Conservation (phyloP, 2,888 invertebrate genomes). For the Eueremaeus valkanovi region DNA sequence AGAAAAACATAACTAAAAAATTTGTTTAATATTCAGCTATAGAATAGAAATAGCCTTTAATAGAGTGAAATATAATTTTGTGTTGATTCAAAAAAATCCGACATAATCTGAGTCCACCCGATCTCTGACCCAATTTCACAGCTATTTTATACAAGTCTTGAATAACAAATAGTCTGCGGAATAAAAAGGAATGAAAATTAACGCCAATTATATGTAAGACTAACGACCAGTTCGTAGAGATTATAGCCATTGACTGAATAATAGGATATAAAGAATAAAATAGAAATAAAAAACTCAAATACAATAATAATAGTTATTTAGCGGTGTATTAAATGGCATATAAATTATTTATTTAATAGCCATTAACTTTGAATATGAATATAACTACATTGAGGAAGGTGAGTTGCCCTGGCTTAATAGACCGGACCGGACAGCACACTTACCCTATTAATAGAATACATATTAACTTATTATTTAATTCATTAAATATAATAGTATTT, state of each 20-base stretch:
- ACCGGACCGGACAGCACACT: neutral
- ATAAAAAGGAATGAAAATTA: neutral
- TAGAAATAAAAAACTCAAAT: neutral
- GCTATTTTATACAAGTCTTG: slow-evolving; percentile 1
- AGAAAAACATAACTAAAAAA: too few relatives aligned
- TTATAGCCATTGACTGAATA: neutral
- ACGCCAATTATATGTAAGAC: neutral
- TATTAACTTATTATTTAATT: too few relatives aligned
- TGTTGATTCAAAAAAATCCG: too few relatives aligned
- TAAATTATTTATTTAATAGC: neutral
- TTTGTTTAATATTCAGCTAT: too few relatives aligned
- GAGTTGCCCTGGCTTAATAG: too few relatives aligned
- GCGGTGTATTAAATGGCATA: neutral
- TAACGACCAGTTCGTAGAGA: neutral
- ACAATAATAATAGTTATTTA: neutral
- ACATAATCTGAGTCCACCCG: neutral
- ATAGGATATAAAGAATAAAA: neutral
- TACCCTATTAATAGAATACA: too few relatives aligned
- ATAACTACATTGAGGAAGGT: too few relatives aligned
- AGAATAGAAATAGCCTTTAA: too few relatives aligned
- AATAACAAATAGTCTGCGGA: neutral
- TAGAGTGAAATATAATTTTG: too few relatives aligned
- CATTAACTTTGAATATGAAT: neutral
- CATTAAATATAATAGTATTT: too few relatives aligned
- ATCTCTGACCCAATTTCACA: neutral